These are phyloP conservation scores for Falco naumanni DNA, from an alignment of 2,797 vertebrate species.

Conservation along the genomic window DNA sequence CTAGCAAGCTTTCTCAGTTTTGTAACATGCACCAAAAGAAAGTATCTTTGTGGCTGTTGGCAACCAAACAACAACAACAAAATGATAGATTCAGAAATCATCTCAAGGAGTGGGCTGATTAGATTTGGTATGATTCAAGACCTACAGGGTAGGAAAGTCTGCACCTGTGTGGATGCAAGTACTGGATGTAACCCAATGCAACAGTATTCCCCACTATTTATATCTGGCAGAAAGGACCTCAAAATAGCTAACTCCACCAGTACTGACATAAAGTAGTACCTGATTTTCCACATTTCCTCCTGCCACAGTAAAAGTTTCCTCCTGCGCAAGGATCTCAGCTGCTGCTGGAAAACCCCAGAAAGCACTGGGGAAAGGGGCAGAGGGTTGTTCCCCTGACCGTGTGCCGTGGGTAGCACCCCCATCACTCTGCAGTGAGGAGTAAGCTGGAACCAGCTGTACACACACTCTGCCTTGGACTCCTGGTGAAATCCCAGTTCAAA, in stretches of 20 bases:
- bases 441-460: background rate
- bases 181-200: background rate
- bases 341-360: background rate
- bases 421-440: background rate
- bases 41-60: background rate
- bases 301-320: background rate
- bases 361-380: rapidly evolving
- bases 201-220: background rate
- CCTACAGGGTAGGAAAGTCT: background rate
- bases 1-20: background rate
- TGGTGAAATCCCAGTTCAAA: background rate
- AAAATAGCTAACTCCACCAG: background rate
- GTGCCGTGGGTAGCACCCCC: rapidly evolving
- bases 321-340: background rate
- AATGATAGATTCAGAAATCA: background rate
- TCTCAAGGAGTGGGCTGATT: background rate
- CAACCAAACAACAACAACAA: background rate
- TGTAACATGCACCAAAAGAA: background rate
- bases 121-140: background rate
- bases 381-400: rapidly evolving
- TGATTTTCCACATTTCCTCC: background rate
- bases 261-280: background rate
- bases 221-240: background rate
- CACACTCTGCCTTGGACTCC: background rate
- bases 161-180: background rate